Conservation (phyloP, 2,888 invertebrate genomes). For the Anodontia alba region DNA sequence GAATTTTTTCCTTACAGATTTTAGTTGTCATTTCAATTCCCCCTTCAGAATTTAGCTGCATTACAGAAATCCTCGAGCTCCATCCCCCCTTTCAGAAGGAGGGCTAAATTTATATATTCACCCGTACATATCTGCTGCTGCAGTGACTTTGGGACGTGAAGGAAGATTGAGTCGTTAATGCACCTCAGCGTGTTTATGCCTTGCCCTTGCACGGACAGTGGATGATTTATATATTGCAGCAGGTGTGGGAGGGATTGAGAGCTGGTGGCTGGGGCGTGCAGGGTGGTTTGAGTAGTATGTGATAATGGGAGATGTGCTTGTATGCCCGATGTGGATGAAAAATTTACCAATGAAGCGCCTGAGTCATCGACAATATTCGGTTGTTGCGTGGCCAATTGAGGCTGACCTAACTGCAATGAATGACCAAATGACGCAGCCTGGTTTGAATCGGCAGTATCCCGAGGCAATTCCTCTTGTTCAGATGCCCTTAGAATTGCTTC, state of each 20-base stretch:
- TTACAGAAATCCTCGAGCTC: constrained; percentile 27
- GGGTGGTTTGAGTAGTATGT: not conserved
- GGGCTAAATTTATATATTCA: too few species aligned
- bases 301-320: not conserved
- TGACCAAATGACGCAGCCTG: too few species aligned
- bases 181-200: not conserved
- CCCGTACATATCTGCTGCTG: constrained; percentile 22
- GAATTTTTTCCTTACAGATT: too few species aligned
- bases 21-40: constrained; percentile 28
- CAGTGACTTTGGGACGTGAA: constrained; percentile 26
- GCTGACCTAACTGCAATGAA: too few species aligned
- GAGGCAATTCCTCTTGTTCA: not conserved
- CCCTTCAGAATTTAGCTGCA: constrained; percentile 22
- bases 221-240: not conserved
- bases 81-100: too few species aligned
- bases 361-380: too few species aligned
- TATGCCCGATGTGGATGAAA: too few species aligned
- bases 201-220: too few species aligned
- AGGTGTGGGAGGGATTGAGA: not conserved
- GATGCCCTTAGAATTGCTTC: too few species aligned
- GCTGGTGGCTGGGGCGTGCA: not conserved
- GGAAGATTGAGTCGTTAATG: constrained; percentile 21
- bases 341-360: too few species aligned
- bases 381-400: too few species aligned
- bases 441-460: not conserved